Evolutionary conservation across 2,797 vertebrate genomes (phyloP), one percentile per base, ranked within the genome.

Genomic region (Kryptolebias ocellatus): DNA sequence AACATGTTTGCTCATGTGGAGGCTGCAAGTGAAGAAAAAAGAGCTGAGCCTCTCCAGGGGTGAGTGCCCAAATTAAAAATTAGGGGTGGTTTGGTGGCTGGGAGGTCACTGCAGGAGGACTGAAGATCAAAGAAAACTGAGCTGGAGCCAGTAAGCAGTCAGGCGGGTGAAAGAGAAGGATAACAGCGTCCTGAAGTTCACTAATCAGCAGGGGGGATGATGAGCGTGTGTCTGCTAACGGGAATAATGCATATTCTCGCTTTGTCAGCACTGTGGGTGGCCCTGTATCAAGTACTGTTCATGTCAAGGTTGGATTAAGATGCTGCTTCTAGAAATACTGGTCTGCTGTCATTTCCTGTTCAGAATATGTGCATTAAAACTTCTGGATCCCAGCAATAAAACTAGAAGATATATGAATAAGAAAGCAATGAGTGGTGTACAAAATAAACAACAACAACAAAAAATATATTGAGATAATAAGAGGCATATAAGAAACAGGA

Each of bases 81-180:
- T 49, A 42, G 52, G 16, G 34, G 49, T 65, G 58, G 20, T 74
- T 60, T 52, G 60, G 64, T 54, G 46, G 18, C 42, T 66, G 53
- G 50, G 64, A 60, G 45, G 29, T 70, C 55, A 54, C 62, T 59
- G 60, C 64, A 56, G 70, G 67, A 20, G 42, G 53, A 20, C 31
- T 39, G 64, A 17, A 60, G 72, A 74, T 78, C 63, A 78, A 69
- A 76, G 11, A n/a, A 61, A 29, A 34, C 2, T 47, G 50, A 72
- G 47, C 52, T 44, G 65, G 37, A 58, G 42, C 45, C 1, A 42
- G 24, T 14, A 53, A 59, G 42, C 34, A 8, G 60, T 1, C 61
- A 70, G 67, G 55, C 51, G 7, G 51, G 34, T 64, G 31, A 47
- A 60, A 58, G 31, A 69, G 63, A 57, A 68, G 63, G 64, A 50